Percentiles rank a stretch among this genome's conserved stretches.
Conservation (phyloP, 2,888 invertebrate genomes). For the Philereme transversata region DNA sequence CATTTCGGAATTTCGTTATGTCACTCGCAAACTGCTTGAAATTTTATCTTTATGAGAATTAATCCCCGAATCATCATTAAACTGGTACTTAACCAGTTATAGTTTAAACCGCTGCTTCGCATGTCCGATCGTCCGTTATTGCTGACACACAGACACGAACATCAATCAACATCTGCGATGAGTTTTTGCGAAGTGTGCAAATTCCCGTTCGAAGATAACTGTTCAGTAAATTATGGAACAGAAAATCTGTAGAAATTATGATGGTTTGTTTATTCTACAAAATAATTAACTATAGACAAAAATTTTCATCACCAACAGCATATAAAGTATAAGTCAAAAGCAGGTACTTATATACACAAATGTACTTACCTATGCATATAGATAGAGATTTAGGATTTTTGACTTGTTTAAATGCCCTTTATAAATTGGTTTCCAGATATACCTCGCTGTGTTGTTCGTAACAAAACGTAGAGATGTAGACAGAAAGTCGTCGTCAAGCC, state of each 20-base stretch:
- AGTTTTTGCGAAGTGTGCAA: conserved; percentile 37
- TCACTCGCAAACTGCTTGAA: not conserved
- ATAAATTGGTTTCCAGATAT: not conserved
- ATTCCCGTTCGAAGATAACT: conserved; percentile 40
- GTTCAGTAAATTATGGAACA: conserved; percentile 33
- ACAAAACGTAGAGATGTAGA: not conserved
- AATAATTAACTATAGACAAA: too few species aligned
- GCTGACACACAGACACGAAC: conserved; percentile 38
- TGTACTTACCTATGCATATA: too few species aligned
- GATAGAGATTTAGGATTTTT: too few species aligned
- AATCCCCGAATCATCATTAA: not conserved
- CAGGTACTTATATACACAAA: too few species aligned
- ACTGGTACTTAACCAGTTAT: conserved; percentile 41
- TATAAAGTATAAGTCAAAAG: too few species aligned
- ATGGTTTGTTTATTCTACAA: not conserved
- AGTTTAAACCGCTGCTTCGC: conserved; percentile 52
- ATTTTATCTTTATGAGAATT: not conserved
- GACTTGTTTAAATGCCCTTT: not conserved
- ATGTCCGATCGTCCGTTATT: conserved; percentile 44
- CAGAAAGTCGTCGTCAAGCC: conserved; percentile 20
- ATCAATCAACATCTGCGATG: conserved; percentile 32
- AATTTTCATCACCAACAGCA: too few species aligned
- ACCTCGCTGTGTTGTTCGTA: not conserved
- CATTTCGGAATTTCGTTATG: conserved; percentile 17
- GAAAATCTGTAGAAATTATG: conserved; percentile 11